phyloP scores from a whole-genome alignment of 1,140 invertebrate genomes.

The Aphaenogaster ashmeadi region DNA sequence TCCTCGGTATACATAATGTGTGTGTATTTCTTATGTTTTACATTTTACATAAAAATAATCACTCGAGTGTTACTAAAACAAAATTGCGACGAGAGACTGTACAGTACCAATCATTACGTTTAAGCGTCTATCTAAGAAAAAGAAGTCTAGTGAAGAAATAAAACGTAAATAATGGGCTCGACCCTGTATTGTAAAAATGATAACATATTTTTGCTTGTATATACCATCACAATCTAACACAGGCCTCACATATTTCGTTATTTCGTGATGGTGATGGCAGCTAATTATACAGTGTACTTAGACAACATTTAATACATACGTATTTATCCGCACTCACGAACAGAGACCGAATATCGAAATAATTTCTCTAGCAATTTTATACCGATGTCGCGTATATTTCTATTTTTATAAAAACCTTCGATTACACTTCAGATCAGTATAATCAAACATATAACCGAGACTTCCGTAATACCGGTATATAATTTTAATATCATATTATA shows the following conservation, averaged over 20 bases:
- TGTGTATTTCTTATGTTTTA: conserved; percentile 36
- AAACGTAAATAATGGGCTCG: conserved; percentile 10
- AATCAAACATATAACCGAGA: neutral
- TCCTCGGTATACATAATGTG: neutral
- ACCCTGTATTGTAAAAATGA: conserved; percentile 60
- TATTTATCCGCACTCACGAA: conserved; percentile 14
- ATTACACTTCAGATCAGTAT: neutral
- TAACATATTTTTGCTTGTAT: conserved; percentile 40
- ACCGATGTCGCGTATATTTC: neutral
- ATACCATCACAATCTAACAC: conserved; percentile 35
- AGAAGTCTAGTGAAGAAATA: conserved; percentile 26
- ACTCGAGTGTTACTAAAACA: neutral
- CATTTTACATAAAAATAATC: conserved; percentile 50
- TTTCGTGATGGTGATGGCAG: conserved; percentile 12
- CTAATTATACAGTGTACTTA: conserved; percentile 68
- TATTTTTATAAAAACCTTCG: neutral
- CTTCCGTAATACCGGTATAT: neutral
- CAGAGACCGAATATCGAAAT: conserved; percentile 2
- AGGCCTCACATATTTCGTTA: conserved; percentile 33
- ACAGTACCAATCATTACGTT: conserved; percentile 28
- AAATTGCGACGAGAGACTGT: conserved; percentile 34
- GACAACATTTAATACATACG: conserved; percentile 58
- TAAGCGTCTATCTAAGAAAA: conserved; percentile 29
- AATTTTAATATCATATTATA: neutral
- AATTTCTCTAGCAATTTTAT: neutral